Base-by-base conservation (phyloP, 2,113 vertebrate genomes). In the Pollimyrus isidori region DNA sequence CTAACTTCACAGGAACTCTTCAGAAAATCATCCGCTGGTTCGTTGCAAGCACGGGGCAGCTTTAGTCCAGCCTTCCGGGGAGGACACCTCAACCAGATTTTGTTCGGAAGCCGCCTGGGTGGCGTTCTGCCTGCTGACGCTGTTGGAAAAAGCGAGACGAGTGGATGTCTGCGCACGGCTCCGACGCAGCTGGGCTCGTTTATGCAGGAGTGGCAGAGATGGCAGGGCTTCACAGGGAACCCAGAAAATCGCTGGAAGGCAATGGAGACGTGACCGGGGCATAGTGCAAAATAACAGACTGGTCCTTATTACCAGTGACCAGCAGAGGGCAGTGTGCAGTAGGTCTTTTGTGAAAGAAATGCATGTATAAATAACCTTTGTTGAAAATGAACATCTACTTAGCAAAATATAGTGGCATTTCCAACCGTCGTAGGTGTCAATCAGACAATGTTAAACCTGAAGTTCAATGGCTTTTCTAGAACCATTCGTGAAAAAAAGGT, bases 261-360 rank as follows among this genome's bases (percentile, higher is more conserved):
- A 87, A 53, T 30, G n/a, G 39, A 52, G 89, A n/a, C 1, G 49
- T 35, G 48, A 35, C 62, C 39, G 39, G 35, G 17, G 7, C 52
- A 58, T 39, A 46, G 7, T 89, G 19, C 76, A 11, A 5, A 23
- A 58, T 53, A 19, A 48, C 13, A 15, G 19, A 15, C 62, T 76
- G 10, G n/a, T 11, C 45, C 45, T 30, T 88, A 39, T 87, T 11
- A 48, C 4, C 46, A 86, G 58, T 58, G 73, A 88, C 92, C 94
- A 93, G 92, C 76, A 93, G 93, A 94, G 94, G 95, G 92, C 93
- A 93, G 90, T 92, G 90, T 93, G 90, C 17, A 91, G 90, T 91
- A 91, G 35, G 73, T 80, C 15, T 80, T 80, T 10, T 80, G 35
- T 3, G 13, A 17, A 80, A 80, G 13, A 73, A 80, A 80, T 39